Conservation (phyloP, 2,888 invertebrate species). For the Epinotia nisella region DNA sequence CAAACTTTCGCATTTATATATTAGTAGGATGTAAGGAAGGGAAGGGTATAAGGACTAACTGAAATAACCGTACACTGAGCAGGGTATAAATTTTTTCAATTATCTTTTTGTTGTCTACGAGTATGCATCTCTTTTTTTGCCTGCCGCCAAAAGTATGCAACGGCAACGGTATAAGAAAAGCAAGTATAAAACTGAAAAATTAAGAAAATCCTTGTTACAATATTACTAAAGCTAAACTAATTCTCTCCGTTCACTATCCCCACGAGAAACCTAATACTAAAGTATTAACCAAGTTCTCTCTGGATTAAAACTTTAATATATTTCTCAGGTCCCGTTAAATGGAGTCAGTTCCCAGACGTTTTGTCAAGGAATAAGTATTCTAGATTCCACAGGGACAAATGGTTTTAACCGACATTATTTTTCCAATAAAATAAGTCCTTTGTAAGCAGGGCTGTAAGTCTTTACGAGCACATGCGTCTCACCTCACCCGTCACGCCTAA, state of each 20-base stretch:
- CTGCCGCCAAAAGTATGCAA: not conserved
- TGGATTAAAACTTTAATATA: conserved; percentile 33
- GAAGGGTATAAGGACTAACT: no score
- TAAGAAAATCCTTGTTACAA: not conserved
- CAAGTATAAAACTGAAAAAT: not conserved
- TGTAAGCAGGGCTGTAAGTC: no score
- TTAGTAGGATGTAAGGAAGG: no score
- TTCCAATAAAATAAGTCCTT: no score
- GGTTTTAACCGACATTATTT: no score
- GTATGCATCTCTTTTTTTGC: no score
- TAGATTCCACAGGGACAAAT: not conserved
- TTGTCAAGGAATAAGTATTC: conserved; percentile 14
- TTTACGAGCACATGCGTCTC: no score
- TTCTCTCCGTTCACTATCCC: conserved; percentile 5
- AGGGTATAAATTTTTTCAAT: no score
- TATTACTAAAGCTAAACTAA: conserved; percentile 3
- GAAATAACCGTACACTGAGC: no score
- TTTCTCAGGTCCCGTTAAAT: conserved; percentile 16
- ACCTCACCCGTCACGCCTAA: no score
- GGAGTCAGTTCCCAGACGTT: not conserved
- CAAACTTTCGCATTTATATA: no score
- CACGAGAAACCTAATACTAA: conserved; percentile 13
- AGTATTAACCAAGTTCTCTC: conserved; percentile 17
- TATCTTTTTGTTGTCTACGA: no score
- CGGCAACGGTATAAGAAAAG: not conserved